Percentiles rank a stretch among this genome's conserved stretches.
Conservation (phyloP, 2,888 invertebrate genomes). For the Nysson spinosus region DNA sequence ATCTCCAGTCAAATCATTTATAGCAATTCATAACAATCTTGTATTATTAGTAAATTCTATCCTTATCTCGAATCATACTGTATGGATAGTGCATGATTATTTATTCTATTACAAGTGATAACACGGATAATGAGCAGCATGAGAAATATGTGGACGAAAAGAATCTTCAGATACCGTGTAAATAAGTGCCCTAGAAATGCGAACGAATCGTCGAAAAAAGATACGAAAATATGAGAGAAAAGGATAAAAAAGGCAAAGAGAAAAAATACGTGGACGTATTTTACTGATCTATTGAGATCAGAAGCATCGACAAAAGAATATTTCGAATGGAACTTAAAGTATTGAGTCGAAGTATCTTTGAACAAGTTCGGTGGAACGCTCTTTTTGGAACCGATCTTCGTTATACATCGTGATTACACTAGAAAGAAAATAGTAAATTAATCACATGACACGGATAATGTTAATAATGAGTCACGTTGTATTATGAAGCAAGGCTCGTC, state of each 20-base stretch:
- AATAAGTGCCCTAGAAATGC: conserved; percentile 48
- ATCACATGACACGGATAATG: background rate
- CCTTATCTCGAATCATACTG: no score
- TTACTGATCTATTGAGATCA: no score
- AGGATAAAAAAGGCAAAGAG: conserved; percentile 10
- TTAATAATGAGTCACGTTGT: conserved; percentile 6
- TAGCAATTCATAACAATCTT: no score
- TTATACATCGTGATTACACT: conserved; percentile 23
- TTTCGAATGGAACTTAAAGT: background rate
- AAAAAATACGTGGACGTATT: no score
- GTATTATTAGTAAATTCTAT: no score
- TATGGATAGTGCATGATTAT: no score
- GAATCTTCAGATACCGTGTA: conserved; percentile 51
- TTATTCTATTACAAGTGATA: no score
- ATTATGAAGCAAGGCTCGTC: conserved; percentile 13
- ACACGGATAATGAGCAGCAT: no score
- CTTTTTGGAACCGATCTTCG: conserved; percentile 19
- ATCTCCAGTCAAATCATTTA: background rate
- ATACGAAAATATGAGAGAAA: conserved; percentile 23
- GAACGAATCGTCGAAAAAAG: conserved; percentile 16
- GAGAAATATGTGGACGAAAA: no score
- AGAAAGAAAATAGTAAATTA: conserved; percentile 15
- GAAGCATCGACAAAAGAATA: no score
- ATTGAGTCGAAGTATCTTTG: background rate
- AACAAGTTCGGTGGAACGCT: conserved; percentile 22